Conservation (phyloP, 2,797 vertebrate genomes). For the Tolypeutes matacus region DNA sequence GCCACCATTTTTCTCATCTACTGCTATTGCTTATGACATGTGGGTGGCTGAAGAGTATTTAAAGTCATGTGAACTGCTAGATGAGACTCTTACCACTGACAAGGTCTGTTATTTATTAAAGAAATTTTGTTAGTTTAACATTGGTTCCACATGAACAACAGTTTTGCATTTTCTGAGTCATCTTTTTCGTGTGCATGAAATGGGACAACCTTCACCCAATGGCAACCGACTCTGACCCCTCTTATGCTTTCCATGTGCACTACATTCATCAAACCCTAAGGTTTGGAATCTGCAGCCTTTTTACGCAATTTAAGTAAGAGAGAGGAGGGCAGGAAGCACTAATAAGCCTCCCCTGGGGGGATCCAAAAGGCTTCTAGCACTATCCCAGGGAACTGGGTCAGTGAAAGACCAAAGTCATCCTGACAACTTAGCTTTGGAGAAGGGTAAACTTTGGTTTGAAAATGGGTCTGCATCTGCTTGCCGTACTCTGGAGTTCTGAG, state of each 20-base stretch:
- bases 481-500: constrained; percentile 13
- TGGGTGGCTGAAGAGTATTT: constrained; percentile 40
- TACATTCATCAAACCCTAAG: constrained; percentile 69
- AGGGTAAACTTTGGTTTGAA: constrained; percentile 35
- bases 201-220: constrained; percentile 50
- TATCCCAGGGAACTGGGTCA: constrained; percentile 61
- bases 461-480: background rate
- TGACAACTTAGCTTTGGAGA: constrained; percentile 44
- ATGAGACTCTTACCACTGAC: constrained; percentile 55
- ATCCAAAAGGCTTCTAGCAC: constrained; percentile 14
- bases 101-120: constrained; percentile 71
- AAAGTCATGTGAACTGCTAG: constrained; percentile 58
- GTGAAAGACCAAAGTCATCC: constrained; percentile 60
- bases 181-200: constrained; percentile 60
- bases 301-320: constrained; percentile 66
- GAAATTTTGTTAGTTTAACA: constrained; percentile 57
- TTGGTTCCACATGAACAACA: constrained; percentile 36
- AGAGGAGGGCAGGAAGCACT: background rate
- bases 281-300: constrained; percentile 47
- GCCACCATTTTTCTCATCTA: constrained; percentile 18
- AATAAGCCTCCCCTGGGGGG: constrained; percentile 43
- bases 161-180: constrained; percentile 65
- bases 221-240: constrained; percentile 65
- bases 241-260: constrained; percentile 69
- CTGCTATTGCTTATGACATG: constrained; percentile 49